Percentiles rank a stretch among this genome's conserved stretches.
Conservation (phyloP, 2,113 vertebrate genomes). For the Xyrauchen texanus region DNA sequence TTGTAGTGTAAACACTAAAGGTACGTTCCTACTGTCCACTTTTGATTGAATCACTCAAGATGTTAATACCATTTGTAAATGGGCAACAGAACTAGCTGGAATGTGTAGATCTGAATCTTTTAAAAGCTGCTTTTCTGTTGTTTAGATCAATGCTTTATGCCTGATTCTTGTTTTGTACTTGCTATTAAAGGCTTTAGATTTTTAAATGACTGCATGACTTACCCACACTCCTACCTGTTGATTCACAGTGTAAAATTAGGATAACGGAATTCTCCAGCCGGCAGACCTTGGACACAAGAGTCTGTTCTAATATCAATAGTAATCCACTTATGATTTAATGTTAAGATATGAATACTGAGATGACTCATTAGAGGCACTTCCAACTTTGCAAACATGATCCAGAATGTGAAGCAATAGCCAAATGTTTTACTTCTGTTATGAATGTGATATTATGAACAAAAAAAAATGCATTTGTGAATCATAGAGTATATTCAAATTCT, state of each 20-base stretch:
- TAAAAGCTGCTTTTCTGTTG: too few species aligned
- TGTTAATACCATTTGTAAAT: too few species aligned
- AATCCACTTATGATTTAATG: slow-evolving; percentile 13
- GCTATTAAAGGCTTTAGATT: too few species aligned
- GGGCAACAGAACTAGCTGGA: too few species aligned
- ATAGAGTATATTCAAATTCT: neutral
- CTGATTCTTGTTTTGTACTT: too few species aligned
- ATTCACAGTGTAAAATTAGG: neutral
- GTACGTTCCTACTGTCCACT: too few species aligned
- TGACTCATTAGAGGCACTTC: slow-evolving; percentile 34
- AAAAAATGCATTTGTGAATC: neutral
- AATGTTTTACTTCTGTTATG: neutral
- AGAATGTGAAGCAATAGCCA: neutral
- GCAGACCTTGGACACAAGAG: slow-evolving; percentile 30
- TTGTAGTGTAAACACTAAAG: too few species aligned
- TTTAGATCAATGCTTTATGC: too few species aligned
- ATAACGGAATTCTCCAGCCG: slow-evolving; percentile 19
- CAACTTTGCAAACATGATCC: neutral
- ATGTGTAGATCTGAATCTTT: too few species aligned
- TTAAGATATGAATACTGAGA: slow-evolving; percentile 31
- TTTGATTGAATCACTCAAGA: too few species aligned
- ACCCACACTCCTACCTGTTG: too few species aligned
- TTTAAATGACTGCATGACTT: too few species aligned
- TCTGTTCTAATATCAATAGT: slow-evolving; percentile 13
- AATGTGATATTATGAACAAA: neutral